Evolutionary conservation across 1,140 invertebrate species (phyloP), one percentile per base, ranked within the genome.

Genomic region (Brachystomella parvula): DNA sequence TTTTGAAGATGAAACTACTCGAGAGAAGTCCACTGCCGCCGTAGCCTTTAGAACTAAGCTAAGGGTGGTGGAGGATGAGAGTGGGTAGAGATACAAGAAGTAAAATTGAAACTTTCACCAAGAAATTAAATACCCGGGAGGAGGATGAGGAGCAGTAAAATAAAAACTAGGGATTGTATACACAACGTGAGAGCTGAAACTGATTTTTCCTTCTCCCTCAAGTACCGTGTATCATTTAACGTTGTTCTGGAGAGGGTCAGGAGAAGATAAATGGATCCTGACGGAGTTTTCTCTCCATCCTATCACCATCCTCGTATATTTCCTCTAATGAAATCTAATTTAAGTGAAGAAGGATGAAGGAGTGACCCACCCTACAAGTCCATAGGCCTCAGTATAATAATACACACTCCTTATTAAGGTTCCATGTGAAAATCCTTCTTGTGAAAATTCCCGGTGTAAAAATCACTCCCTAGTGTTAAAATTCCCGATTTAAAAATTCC

Each of bases 121-220:
- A 15, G 12, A 53, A 53, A 53, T 53, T 53, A 53, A 53, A 53
- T 53, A 53, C 49, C 49, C 49, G 49, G 49, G 49, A 53, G 49
- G 49, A 53, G 24, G 24, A 19, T 53, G 49, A 53, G 24, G 49
- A 53, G 49, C 49, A 53, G 49, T 53, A 53, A 53, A 53, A 53
- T 53, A 53, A 9, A n/a, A 44, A 9, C n/a, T n/a, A 44, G n/a
- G n/a, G 39, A 44, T 44, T 44, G 9, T 12, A 44, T 44, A 15
- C 15, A 24, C 24, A 53, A 24, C 12, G 9, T 26, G 24, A 53
- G 24, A 24, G 9, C 12, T n/a, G 9, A 15, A 24, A 53, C 49
- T 53, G 12, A 26, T 26, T 53, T 53, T 53, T 19, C 6, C 39
- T 44, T 39, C 35, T 6, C 35, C 35, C 35, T 24, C 21, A 53